Evolutionary conservation across 1,140 invertebrate genomes (phyloP).

Genomic region (Drosophila bipectinata): DNA sequence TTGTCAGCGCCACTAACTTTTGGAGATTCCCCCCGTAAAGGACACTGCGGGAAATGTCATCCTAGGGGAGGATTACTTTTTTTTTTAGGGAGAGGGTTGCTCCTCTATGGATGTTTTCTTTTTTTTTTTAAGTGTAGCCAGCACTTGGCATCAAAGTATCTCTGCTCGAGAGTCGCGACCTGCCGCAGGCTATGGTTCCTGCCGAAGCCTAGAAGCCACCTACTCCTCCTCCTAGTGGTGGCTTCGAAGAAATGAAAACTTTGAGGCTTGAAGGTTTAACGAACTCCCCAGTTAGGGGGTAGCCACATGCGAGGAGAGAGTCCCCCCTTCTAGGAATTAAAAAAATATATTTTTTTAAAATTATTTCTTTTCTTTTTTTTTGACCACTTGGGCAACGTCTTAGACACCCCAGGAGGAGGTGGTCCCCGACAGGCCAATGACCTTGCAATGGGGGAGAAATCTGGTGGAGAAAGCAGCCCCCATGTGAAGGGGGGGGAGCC

Average conservation of each 20-base stretch:
- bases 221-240: not conserved
- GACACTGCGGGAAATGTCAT: not conserved
- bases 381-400: not conserved
- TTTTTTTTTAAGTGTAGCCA: conserved; percentile 5
- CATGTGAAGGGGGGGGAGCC: conserved; percentile 16
- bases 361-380: too few species aligned
- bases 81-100: too few species aligned
- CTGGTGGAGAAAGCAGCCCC: not conserved
- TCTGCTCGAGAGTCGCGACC: conserved; percentile 52
- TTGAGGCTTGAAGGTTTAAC: conserved; percentile 80
- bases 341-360: too few species aligned
- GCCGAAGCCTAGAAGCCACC: too few species aligned
- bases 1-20: conserved; percentile 49
- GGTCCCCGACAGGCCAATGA: conserved; percentile 18
- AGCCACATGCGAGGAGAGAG: too few species aligned
- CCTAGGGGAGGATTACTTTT: too few species aligned
- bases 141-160: conserved; percentile 57
- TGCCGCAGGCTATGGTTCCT: conserved; percentile 22
- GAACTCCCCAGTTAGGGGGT: conserved; percentile 39
- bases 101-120: not conserved
- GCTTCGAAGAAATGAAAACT: conserved; percentile 70
- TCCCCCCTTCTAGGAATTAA: too few species aligned
- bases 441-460: conserved; percentile 7
- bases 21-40: conserved; percentile 44
- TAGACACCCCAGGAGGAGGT: not conserved